Percentiles rank a stretch among this genome's conserved stretches.
These are phyloP conservation scores for Phalloptychus januarius DNA, from an alignment of 2,797 vertebrate species.

Conservation along the genomic window DNA sequence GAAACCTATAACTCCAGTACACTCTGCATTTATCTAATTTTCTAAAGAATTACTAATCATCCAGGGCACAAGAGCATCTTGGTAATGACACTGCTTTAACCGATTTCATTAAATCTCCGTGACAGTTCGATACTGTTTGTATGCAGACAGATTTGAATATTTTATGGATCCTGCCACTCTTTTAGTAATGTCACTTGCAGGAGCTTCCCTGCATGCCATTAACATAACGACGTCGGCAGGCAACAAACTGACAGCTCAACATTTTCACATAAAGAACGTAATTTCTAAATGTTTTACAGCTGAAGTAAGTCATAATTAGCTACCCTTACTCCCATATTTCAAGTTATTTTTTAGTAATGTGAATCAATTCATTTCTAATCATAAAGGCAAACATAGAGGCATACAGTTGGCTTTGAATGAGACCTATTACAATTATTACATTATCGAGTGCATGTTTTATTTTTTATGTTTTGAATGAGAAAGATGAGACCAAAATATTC, in stretches of 20 bases:
- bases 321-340: not conserved
- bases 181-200: not conserved
- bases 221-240: not conserved
- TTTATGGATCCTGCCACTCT: not conserved
- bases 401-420: not conserved
- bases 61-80: not conserved
- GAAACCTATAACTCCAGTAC: not conserved
- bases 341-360: not conserved
- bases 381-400: not conserved
- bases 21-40: not conserved
- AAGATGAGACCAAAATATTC: not conserved
- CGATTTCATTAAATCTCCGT: conserved; percentile 1
- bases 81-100: not conserved
- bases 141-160: not conserved
- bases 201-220: not conserved
- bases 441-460: not conserved
- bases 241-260: conserved; percentile 3
- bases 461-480: not conserved
- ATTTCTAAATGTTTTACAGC: not conserved
- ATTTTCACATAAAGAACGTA: not conserved
- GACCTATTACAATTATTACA: not conserved
- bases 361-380: not conserved
- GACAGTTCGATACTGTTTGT: not conserved
- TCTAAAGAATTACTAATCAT: not conserved
- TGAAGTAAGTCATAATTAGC: conserved; percentile 1